phyloP scores from a whole-genome alignment of 2,888 invertebrate species.

The Calephelis perditalis region DNA sequence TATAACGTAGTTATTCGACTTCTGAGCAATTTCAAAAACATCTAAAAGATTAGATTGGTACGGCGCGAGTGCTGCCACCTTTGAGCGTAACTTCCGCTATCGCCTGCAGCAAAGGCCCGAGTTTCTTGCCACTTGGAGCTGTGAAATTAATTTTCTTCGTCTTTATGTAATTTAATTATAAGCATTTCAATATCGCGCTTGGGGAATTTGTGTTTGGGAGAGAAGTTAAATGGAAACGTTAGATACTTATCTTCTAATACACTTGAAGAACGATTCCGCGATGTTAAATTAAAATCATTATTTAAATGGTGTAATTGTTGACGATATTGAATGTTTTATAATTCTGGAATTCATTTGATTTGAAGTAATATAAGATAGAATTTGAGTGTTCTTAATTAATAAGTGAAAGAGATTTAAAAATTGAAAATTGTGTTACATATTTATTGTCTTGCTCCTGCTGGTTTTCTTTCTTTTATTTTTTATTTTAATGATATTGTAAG shows the following conservation, averaged over 20 bases:
- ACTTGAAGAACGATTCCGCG: slow-evolving; percentile 72
- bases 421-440: too few species aligned
- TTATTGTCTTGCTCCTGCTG: too few species aligned
- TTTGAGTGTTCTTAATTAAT: background rate
- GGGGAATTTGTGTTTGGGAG: slow-evolving; percentile 71
- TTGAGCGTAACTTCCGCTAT: slow-evolving; percentile 64
- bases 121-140: slow-evolving; percentile 70
- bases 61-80: slow-evolving; percentile 60
- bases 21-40: slow-evolving; percentile 72
- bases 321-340: slow-evolving; percentile 40
- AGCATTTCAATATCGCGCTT: slow-evolving; percentile 78
- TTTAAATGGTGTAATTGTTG: slow-evolving; percentile 13
- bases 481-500: too few species aligned
- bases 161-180: slow-evolving; percentile 79
- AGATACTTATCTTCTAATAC: slow-evolving; percentile 77
- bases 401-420: too few species aligned
- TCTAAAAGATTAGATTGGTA: slow-evolving; percentile 73
- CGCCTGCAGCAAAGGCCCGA: slow-evolving; percentile 41
- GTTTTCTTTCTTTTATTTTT: too few species aligned
- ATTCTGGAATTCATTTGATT: slow-evolving; percentile 18
- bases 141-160: slow-evolving; percentile 79
- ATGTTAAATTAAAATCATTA: slow-evolving; percentile 55
- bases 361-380: background rate
- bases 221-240: slow-evolving; percentile 78
- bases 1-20: slow-evolving; percentile 78